These are phyloP conservation scores for Drosophila carrolli DNA, from an alignment of 1,140 invertebrate genomes.

Conservation along the genomic window DNA sequence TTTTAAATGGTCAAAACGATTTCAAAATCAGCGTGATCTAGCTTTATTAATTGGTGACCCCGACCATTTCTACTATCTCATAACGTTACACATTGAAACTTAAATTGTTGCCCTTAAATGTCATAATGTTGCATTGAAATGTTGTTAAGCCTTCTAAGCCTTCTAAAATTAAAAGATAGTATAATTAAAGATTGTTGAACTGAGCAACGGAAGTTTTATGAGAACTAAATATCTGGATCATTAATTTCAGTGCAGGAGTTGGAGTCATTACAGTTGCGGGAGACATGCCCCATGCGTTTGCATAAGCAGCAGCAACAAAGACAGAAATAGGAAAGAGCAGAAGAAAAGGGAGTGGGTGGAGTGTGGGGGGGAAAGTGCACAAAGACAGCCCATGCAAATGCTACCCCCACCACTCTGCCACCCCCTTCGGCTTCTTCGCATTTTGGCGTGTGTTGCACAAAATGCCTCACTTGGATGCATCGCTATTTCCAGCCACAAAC, in stretches of 20 bases:
- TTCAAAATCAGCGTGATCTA: too few species aligned
- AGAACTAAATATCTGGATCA: neutral
- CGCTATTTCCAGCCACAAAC: constrained; percentile 61
- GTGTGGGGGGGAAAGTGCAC: neutral
- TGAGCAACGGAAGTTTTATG: neutral
- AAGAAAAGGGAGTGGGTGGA: constrained; percentile 2
- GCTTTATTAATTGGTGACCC: too few species aligned
- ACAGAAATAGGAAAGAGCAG: constrained; percentile 30
- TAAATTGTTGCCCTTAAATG: too few species aligned
- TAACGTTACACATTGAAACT: too few species aligned
- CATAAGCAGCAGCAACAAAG: constrained; percentile 61
- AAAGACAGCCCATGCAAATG: constrained; percentile 57
- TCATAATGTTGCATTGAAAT: too few species aligned
- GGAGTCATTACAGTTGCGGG: constrained; percentile 77
- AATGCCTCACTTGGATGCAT: constrained; percentile 72
- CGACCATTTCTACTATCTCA: too few species aligned
- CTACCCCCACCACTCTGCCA: neutral
- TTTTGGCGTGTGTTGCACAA: constrained; percentile 79
- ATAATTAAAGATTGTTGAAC: neutral
- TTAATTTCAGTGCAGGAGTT: constrained; percentile 25
- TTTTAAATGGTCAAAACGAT: too few species aligned
- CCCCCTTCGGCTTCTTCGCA: constrained; percentile 13
- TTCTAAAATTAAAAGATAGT: too few species aligned
- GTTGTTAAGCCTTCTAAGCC: too few species aligned
- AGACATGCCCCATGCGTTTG: constrained; percentile 81